Evolutionary conservation across 2,888 invertebrate species (phyloP), one percentile per base, ranked within the genome.

Genomic region (Allygus modestus): DNA sequence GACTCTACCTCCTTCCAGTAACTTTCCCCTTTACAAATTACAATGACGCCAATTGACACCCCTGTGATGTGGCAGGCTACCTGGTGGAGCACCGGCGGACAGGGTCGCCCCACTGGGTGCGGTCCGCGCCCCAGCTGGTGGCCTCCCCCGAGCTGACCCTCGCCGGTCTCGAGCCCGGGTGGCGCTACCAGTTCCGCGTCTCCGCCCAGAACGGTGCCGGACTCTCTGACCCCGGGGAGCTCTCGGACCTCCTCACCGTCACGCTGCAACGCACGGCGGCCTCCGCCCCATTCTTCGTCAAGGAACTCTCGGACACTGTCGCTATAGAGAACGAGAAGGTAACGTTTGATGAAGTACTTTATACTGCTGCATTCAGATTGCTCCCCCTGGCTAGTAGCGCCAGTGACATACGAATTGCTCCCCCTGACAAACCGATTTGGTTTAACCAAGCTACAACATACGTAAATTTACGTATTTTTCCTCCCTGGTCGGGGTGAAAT

Each of bases 191-290:
- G 91, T 98, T 98, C 92, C 94, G 99, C 85, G 96, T 98, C 20
- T 95, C 96, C 84, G 98, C 99, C 0, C 94, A 98, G 90, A 99
- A 99, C 91, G 94, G 95, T 46, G 95, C 97, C 37, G 99, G 99
- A 0, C 91, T 94, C 86, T 97, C 97, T 0, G 94, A 95, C 86
- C 94, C 96, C 82, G 97, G 98, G 89, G 96, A 96, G 88, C 92
- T 97, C 31, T 97, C 97, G 9, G 97, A 97, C 89, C 94, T 97
- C 0, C 93, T 98, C 79, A 95, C 96, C 0, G 97, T 96, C n/a
- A 95, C 94, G 43, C 90, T 94, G 1, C 93, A 94, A 88, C 91
- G 93, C 87, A 93, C 95, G 43, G 94, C 94, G 23, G 93, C 94
- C 2, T 92, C 93, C 17, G 93, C 95, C n/a, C 97, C 97, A 0